Base-by-base conservation (phyloP, 2,113 vertebrate genomes). In the Triplophysa dalaica region DNA sequence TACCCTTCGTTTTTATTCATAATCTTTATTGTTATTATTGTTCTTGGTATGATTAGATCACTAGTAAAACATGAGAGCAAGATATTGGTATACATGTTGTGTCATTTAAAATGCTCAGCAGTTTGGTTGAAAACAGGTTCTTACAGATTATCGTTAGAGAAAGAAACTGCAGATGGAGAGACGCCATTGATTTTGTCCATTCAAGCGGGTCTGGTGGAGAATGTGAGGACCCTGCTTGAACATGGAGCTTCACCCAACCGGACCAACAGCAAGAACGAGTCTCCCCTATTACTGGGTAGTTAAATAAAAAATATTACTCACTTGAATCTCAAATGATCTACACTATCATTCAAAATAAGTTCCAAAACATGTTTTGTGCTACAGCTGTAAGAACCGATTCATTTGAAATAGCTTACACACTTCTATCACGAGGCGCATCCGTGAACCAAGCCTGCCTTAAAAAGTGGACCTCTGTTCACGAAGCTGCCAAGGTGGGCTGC, bases 381-480 rank as follows among this genome's bases (percentile, higher is more conserved):
- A 75, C 85, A 97, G 95, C 95, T 68, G 62, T 96, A 76, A 89
- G 89, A 89, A 88, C 43, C 4, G 90, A 93, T n/a, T 93, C 88
- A 61, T 90, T 88, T 80, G 91, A 92, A 67, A 93, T 95, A 87
- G 92, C 86, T 1, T 90, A 89, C 8, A 45, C 78, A 43, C 88
- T 97, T 82, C 87, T 96, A 61, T 90, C 91, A 79, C 86, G 91
- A 79, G 93, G 93, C 26, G 88, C 92, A 63, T 87, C 16, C 6
- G 91, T 95, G 72, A 90, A 93, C 75, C 94, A 96, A 83, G 90
- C 93, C 0, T 95, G 94, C 2, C 79, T 89, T 62, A 95, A 93
- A 81, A 89, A 87, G 52, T 96, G 94, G 94, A 95, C 94, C 0
- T 93, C 94, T 12, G 85, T 96, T 86, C 95, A 96, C 0, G 94